A percentile compares a stretch with the other conserved stretches of the same genome.
Conservation (phyloP, 2,113 vertebrate species). For the Emydocephalus ijimae region DNA sequence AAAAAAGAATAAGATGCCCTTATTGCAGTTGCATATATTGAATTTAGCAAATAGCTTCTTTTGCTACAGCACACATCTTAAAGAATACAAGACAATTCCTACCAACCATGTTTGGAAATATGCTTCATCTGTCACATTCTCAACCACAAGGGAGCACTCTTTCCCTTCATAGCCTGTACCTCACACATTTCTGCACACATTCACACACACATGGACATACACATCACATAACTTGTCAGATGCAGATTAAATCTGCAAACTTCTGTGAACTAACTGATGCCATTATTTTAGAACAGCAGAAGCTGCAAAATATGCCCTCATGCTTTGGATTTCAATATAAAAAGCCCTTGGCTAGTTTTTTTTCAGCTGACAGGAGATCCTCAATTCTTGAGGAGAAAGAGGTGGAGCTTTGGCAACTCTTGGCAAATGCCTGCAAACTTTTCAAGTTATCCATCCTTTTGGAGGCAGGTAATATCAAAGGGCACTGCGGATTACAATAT, state of each 20-base stretch:
- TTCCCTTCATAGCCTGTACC: constrained; percentile 53
- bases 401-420: constrained; percentile 62
- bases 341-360: constrained; percentile 60
- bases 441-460: constrained; percentile 60
- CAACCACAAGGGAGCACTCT: constrained; percentile 75
- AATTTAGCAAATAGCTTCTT: background rate
- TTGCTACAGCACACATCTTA: background rate
- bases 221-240: constrained; percentile 26
- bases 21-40: background rate
- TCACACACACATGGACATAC: constrained; percentile 5
- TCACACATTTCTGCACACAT: constrained; percentile 38
- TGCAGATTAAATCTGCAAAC: constrained; percentile 63
- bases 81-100: background rate
- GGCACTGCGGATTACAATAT: constrained; percentile 62
- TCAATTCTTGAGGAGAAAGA: constrained; percentile 59
- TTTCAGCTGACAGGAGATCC: constrained; percentile 57
- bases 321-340: constrained; percentile 62
- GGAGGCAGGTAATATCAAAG: constrained; percentile 65
- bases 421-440: constrained; percentile 55
- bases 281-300: constrained; percentile 60
- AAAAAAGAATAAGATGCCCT: background rate
- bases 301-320: constrained; percentile 64
- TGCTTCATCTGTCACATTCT: constrained; percentile 56
- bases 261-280: constrained; percentile 56
- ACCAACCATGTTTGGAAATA: background rate